Evolutionary conservation across 2,888 invertebrate genomes (phyloP).

Genomic region (Nymphalis polychloros): DNA sequence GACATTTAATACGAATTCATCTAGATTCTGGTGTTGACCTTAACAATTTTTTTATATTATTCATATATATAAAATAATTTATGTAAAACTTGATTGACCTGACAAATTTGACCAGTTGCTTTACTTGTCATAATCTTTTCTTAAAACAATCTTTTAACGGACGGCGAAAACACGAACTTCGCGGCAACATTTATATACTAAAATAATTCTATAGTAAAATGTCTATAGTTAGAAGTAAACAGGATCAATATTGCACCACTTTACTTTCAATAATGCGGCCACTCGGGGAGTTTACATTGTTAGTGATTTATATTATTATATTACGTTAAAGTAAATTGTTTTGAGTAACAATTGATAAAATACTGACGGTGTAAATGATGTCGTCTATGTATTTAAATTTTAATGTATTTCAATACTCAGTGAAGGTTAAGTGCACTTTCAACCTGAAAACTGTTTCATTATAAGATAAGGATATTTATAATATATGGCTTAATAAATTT

Average conservation of each 20-base stretch:
- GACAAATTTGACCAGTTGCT: background rate
- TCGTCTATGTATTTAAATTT: too few relatives aligned
- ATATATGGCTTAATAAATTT: too few relatives aligned
- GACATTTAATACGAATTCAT: too few relatives aligned
- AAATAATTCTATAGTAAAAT: conserved; percentile 2
- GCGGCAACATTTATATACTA: background rate
- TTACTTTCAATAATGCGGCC: conserved; percentile 30
- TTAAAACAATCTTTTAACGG: conserved; percentile 6
- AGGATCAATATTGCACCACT: conserved; percentile 26
- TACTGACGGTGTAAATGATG: background rate
- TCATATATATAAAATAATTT: too few relatives aligned
- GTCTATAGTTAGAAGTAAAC: conserved; percentile 12
- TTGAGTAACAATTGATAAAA: conserved; percentile 11
- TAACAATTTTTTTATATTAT: too few relatives aligned
- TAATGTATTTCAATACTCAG: too few relatives aligned
- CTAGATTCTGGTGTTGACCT: too few relatives aligned
- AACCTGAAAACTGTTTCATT: too few relatives aligned
- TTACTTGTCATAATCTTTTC: conserved; percentile 23
- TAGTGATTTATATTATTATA: conserved; percentile 25
- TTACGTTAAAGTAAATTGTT: conserved; percentile 11
- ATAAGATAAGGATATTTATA: too few relatives aligned
- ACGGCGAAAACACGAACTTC: background rate
- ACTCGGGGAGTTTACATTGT: conserved; percentile 24
- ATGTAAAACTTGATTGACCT: background rate
- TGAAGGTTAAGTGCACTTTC: too few relatives aligned